Evolutionary conservation across 2,113 vertebrate species (phyloP).

Genomic region (Engystomops pustulosus): DNA sequence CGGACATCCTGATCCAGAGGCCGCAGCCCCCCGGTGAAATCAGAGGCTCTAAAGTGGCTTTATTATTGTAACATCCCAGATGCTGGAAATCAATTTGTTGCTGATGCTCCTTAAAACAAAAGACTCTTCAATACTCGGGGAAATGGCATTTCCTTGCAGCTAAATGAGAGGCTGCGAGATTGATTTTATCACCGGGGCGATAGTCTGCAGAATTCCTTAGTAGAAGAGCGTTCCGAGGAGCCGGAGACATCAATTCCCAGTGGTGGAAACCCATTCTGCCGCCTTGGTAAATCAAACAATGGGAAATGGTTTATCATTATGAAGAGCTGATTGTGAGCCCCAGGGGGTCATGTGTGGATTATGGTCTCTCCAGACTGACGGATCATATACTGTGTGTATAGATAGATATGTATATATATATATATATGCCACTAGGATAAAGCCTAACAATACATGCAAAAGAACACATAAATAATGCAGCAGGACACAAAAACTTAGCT

Average conservation of each 20-base stretch:
- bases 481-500: no score
- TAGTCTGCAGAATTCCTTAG: background rate
- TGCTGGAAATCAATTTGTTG: slow-evolving; percentile 46
- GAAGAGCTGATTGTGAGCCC: background rate
- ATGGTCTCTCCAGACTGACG: no score
- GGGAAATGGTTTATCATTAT: background rate
- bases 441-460: no score
- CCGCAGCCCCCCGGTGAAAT: background rate
- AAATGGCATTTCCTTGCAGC: background rate
- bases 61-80: slow-evolving; percentile 4
- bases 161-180: background rate
- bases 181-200: background rate
- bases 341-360: no score
- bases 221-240: background rate
- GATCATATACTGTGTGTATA: no score
- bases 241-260: background rate
- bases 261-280: background rate
- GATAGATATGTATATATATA: no score
- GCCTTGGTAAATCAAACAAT: background rate
- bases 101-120: slow-evolving; percentile 37
- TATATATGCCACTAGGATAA: no score
- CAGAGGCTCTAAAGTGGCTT: background rate
- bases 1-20: background rate
- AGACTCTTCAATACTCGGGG: background rate
- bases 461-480: no score